Evolutionary conservation across 2,113 vertebrate species (phyloP), one percentile per base, ranked within the genome.

Genomic region (Bos javanicus): DNA sequence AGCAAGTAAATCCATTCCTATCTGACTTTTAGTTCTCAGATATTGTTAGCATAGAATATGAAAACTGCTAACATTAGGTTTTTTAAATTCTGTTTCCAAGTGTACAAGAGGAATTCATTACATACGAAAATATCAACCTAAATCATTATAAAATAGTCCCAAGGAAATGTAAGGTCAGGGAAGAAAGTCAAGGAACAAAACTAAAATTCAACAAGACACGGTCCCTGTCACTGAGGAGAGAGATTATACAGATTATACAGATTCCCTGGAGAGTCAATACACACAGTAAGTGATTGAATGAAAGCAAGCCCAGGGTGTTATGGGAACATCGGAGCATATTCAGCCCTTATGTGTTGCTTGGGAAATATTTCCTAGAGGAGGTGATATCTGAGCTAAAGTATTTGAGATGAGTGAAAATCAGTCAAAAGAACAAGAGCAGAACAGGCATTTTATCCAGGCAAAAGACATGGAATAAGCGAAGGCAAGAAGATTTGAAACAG

Each of bases 131-230:
- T 60, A 90, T 59, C 74, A 90, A 46, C 64, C 33, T 57, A 96
- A 89, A 87, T 28, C 76, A 86, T 96, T 92, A 33, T 23, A 92
- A 97, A 96, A 76, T 33, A 92, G 67, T 14, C 7, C 28, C 48
- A 74, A 83, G 36, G 80, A 95, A 94, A 94, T 39, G 3, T n/a
- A 59, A 86, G 46, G 12, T 67, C 16, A 95, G 82, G 26, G 13
- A 87, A 95, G 30, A 92, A 67, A 88, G 28, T 57, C 30, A 59
- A 89, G 86, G 46, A 86, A 7, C 28, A 95, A 88, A 94, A 93
- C 39, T 71, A 36, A 90, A 93, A 33, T 95, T 64, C 50, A 50
- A 50, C 26, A 92, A 62, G 80, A 78, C 6, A 1, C 52, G 16
- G 57, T 33, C 36, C 21, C 62, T 78, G 56, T 33, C 43, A 85